A percentile compares a stretch with the other conserved stretches of the same genome.
Evolutionary conservation across 2,113 vertebrate genomes (phyloP).

Genomic region (Leptosomus discolor): DNA sequence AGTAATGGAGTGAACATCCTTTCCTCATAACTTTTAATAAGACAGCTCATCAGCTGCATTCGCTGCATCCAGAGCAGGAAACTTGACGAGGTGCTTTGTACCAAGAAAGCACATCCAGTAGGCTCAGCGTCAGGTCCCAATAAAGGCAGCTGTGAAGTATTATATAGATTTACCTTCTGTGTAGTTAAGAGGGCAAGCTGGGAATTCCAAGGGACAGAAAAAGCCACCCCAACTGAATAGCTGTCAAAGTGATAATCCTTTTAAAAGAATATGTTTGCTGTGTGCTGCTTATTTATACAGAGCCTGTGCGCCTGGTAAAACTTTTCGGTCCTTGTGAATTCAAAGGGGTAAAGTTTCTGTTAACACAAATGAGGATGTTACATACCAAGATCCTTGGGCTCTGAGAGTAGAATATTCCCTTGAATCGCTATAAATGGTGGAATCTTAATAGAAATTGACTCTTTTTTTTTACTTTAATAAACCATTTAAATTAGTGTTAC

Average conservation of each 20-base stretch:
- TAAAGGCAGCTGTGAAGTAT: conserved; percentile 41
- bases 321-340: conserved; percentile 36
- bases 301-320: conserved; percentile 8
- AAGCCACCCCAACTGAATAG: conserved; percentile 49
- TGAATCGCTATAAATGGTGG: not conserved
- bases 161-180: conserved; percentile 53
- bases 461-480: not conserved
- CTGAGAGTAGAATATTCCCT: not conserved
- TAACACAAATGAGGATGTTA: conserved; percentile 12
- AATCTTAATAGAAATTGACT: not conserved
- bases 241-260: conserved; percentile 62
- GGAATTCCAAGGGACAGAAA: conserved; percentile 48
- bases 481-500: not conserved
- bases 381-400: not conserved
- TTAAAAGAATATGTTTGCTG: conserved; percentile 40
- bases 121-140: conserved; percentile 33
- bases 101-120: conserved; percentile 21
- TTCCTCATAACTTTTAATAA: conserved; percentile 56
- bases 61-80: conserved; percentile 22
- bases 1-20: conserved; percentile 42
- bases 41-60: conserved; percentile 20
- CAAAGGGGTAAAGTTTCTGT: conserved; percentile 10
- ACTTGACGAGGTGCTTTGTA: conserved; percentile 44
- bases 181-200: conserved; percentile 47
- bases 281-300: conserved; percentile 52